Evolutionary conservation across 2,888 invertebrate species (phyloP).

Genomic region (Folsomia candida): DNA sequence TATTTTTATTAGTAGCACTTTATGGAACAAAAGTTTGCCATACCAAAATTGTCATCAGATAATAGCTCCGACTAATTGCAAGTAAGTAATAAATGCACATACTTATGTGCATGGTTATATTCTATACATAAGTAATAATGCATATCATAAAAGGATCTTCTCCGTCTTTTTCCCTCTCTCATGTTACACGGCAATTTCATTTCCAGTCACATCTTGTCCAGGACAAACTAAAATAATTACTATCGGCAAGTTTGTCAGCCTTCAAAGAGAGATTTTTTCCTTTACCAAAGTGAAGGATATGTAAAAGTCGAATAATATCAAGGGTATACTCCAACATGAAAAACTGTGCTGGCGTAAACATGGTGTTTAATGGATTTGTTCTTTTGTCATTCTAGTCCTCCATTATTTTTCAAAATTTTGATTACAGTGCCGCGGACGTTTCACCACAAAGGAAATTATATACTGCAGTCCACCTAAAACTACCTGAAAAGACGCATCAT

Average conservation of each 20-base stretch:
- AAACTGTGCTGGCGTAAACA: background rate
- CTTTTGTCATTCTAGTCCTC: conserved; percentile 4
- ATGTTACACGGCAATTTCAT: background rate
- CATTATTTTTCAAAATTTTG: conserved; percentile 17
- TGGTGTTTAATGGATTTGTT: background rate
- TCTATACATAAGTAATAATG: too few species aligned
- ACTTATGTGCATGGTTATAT: too few species aligned
- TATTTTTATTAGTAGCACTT: too few species aligned
- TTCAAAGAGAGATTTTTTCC: conserved; percentile 8
- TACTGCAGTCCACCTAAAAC: conserved; percentile 1
- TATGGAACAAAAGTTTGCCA: too few species aligned
- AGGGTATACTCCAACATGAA: background rate
- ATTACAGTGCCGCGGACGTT: conserved; percentile 15
- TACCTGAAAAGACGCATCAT: conserved; percentile 8
- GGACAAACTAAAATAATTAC: conserved; percentile 19
- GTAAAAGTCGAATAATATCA: background rate
- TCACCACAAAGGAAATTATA: conserved; percentile 18
- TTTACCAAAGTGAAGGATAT: background rate
- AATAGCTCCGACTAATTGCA: too few species aligned
- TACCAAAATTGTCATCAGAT: too few species aligned
- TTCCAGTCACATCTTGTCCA: background rate
- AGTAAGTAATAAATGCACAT: too few species aligned
- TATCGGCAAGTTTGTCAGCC: conserved; percentile 18
- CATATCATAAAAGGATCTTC: too few species aligned
- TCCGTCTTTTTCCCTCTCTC: too few species aligned